Percentiles rank a stretch among this genome's conserved stretches.
phyloP scores from a whole-genome alignment of 2,797 vertebrate genomes.

The Loris lydekkerianus region DNA sequence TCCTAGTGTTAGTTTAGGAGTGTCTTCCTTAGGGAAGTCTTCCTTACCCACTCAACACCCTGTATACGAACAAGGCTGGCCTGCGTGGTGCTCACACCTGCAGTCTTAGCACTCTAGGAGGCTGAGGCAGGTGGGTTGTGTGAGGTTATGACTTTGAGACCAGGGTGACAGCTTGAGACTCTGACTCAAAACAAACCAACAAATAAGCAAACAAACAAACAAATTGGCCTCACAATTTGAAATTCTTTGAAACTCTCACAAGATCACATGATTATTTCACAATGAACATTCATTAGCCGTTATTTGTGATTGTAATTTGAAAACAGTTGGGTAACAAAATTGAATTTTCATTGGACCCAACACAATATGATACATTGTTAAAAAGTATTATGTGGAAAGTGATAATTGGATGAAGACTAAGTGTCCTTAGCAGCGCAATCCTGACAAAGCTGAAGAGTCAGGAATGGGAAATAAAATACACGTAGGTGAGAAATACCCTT shows the following conservation, averaged over 20 bases:
- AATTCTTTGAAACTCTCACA: not conserved
- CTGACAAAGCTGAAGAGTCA: not conserved
- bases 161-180: too few relatives aligned
- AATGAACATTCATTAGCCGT: not conserved
- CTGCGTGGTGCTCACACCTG: too few relatives aligned
- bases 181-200: too few relatives aligned
- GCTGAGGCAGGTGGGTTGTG: too few relatives aligned
- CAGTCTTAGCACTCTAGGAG: too few relatives aligned
- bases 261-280: not conserved
- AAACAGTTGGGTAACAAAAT: slow-evolving; percentile 32
- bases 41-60: not conserved
- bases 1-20: not conserved
- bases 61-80: not conserved
- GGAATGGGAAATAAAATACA: not conserved
- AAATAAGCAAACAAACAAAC: too few relatives aligned
- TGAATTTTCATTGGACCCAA: slow-evolving; percentile 1
- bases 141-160: too few relatives aligned
- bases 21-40: not conserved
- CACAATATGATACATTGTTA: not conserved
- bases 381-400: not conserved
- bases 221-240: not conserved
- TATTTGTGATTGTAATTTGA: slow-evolving; percentile 28
- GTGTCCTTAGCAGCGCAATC: not conserved
- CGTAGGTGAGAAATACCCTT: not conserved
- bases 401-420: not conserved